A percentile compares a stretch with the other conserved stretches of the same genome.
phyloP scores from a whole-genome alignment of 2,888 invertebrate species.

The Drosophila seclusa region DNA sequence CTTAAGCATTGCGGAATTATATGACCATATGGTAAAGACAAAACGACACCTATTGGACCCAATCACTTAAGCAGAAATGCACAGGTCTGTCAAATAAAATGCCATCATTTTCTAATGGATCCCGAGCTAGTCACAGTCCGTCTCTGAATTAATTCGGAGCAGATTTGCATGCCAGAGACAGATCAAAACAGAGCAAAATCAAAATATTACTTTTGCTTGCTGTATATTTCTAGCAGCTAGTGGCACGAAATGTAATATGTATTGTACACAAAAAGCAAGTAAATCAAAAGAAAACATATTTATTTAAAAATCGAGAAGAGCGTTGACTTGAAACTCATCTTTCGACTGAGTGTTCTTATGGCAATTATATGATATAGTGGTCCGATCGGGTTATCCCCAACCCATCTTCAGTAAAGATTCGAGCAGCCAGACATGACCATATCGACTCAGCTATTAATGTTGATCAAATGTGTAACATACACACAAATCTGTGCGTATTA shows the following conservation, averaged over 20 bases:
- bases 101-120: background rate
- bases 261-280: background rate
- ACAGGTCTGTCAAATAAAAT: background rate
- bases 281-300: background rate
- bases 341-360: background rate
- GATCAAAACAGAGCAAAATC: background rate
- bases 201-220: background rate
- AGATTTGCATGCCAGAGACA: background rate
- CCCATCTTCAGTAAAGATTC: background rate
- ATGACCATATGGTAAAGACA: background rate
- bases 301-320: background rate
- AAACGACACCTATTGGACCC: background rate
- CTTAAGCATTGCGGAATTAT: background rate
- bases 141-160: background rate
- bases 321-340: background rate
- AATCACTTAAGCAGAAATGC: background rate
- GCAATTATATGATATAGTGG: background rate
- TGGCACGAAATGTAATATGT: background rate
- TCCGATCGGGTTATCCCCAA: background rate
- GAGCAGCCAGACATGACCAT: background rate
- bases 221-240: background rate
- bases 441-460: background rate
- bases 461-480: background rate
- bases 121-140: background rate
- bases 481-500: background rate